Evolutionary conservation across 2,888 invertebrate genomes (phyloP).

Genomic region (Luperina nickerlii): DNA sequence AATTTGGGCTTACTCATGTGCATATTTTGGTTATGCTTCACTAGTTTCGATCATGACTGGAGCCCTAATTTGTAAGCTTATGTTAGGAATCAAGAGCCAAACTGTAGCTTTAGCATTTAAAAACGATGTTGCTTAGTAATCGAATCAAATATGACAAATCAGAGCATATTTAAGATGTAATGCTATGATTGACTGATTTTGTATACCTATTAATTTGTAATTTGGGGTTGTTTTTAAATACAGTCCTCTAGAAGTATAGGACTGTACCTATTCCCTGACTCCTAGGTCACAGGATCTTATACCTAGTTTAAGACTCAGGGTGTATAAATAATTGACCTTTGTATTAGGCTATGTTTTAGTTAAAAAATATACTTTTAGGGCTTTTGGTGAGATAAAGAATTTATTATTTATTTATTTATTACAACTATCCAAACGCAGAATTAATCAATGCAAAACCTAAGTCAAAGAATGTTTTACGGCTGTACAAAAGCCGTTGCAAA

Average conservation of each 20-base stretch:
- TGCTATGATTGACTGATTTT: not conserved
- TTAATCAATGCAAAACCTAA: conserved; percentile 5
- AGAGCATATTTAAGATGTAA: too few relatives aligned
- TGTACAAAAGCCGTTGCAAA: conserved; percentile 10
- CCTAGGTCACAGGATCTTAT: too few relatives aligned
- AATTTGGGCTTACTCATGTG: conserved; percentile 16
- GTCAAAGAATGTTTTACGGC: not conserved
- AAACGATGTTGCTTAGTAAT: not conserved
- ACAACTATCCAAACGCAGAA: not conserved
- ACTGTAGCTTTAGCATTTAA: not conserved
- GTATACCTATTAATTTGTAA: not conserved
- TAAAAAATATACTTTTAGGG: not conserved
- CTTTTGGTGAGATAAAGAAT: not conserved
- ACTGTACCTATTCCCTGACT: not conserved
- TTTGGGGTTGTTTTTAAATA: not conserved
- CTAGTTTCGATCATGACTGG: not conserved
- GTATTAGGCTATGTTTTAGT: not conserved
- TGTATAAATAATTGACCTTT: too few relatives aligned
- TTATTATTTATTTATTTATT: not conserved
- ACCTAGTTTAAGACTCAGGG: too few relatives aligned
- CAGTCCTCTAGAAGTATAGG: not conserved
- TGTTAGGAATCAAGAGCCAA: not conserved
- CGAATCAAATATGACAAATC: not conserved
- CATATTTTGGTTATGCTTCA: conserved; percentile 25
- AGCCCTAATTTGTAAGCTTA: conserved; percentile 21